Evolutionary conservation across 2,888 invertebrate species (phyloP).

Genomic region (Troides aeacus): DNA sequence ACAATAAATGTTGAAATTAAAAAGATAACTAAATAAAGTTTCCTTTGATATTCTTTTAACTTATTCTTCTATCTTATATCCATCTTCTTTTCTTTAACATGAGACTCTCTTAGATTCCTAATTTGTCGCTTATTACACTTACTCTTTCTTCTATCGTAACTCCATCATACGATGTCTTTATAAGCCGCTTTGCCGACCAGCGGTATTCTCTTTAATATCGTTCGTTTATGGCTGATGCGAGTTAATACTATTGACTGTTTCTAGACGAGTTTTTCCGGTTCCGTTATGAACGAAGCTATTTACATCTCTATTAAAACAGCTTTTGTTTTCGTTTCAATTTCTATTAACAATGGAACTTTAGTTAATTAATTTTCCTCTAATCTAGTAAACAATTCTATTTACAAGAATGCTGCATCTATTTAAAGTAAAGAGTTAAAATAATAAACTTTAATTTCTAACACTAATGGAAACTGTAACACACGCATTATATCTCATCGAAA

Average conservation of each 20-base stretch:
- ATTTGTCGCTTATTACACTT: constrained; percentile 36
- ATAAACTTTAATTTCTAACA: constrained; percentile 18
- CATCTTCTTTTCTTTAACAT: constrained; percentile 36
- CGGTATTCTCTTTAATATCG: constrained; percentile 42
- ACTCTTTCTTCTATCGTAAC: constrained; percentile 5
- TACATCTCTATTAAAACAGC: constrained; percentile 64
- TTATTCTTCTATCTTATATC: constrained; percentile 17
- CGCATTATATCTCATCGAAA: constrained; percentile 2
- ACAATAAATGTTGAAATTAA: constrained; percentile 28
- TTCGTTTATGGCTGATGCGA: constrained; percentile 55
- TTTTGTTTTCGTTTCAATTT: constrained; percentile 45
- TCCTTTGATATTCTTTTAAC: constrained; percentile 3
- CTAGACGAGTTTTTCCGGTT: constrained; percentile 43
- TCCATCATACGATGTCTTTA: constrained; percentile 32
- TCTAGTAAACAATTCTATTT: constrained; percentile 23
- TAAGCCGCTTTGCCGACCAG: constrained; percentile 71
- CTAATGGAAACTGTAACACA: constrained; percentile 17
- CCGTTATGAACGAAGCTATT: constrained; percentile 53
- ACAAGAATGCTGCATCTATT: constrained; percentile 20
- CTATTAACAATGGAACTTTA: constrained; percentile 38
- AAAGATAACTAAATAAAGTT: constrained; percentile 10
- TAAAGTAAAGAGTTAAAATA: constrained; percentile 18
- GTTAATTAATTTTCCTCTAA: constrained; percentile 53
- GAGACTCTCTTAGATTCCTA: constrained; percentile 39
- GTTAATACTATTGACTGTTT: constrained; percentile 37